phyloP scores from a whole-genome alignment of 2,113 vertebrate genomes.

The Carettochelys insculpta region DNA sequence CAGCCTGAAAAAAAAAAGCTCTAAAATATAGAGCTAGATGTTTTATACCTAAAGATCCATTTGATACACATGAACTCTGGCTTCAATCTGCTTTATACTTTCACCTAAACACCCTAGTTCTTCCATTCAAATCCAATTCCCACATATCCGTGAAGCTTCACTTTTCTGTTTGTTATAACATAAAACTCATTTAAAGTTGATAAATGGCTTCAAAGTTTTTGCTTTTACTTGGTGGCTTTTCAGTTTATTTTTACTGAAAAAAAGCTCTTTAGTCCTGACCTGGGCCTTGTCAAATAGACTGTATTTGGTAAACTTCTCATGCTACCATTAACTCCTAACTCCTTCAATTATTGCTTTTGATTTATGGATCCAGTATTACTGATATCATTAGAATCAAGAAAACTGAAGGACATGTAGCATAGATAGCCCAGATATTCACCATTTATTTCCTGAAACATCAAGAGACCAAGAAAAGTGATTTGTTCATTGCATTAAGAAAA shows the following conservation, averaged over 20 bases:
- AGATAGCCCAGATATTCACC: slow-evolving; percentile 44
- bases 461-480: slow-evolving; percentile 53
- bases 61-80: slow-evolving; percentile 37
- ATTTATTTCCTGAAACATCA: slow-evolving; percentile 26
- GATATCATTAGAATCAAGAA: slow-evolving; percentile 64
- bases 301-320: slow-evolving; percentile 72
- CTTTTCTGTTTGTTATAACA: slow-evolving; percentile 60
- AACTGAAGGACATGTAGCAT: slow-evolving; percentile 49
- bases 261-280: slow-evolving; percentile 68
- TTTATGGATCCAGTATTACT: slow-evolving; percentile 62
- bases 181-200: slow-evolving; percentile 68
- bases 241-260: slow-evolving; percentile 73
- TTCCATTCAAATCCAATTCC: slow-evolving; percentile 40
- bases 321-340: slow-evolving; percentile 71
- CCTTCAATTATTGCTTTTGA: slow-evolving; percentile 66
- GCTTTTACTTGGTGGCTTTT: slow-evolving; percentile 72
- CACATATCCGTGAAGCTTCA: slow-evolving; percentile 48
- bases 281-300: slow-evolving; percentile 70
- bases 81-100: slow-evolving; percentile 55
- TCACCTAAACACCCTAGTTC: slow-evolving; percentile 1
- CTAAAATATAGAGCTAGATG: background rate
- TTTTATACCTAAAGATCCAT: background rate
- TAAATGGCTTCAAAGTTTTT: slow-evolving; percentile 67
- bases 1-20: background rate
- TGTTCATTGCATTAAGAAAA: slow-evolving; percentile 63